Conservation (phyloP, 2,888 invertebrate genomes). For the Cynaeus angustus region DNA sequence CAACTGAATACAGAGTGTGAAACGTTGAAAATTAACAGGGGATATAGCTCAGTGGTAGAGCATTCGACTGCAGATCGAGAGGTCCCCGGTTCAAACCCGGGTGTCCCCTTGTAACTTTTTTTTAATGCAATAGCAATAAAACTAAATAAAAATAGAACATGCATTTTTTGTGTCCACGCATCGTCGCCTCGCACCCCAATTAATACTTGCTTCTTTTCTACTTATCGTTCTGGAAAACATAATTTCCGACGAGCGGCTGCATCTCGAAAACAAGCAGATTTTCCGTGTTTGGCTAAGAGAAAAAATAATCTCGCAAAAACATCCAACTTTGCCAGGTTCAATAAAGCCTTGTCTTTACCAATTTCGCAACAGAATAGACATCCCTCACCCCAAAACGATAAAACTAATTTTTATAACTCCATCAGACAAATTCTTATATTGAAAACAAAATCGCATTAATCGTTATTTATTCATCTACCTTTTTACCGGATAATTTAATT, state of each 20-base stretch:
- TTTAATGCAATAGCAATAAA: too few species aligned
- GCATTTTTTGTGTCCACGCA: too few species aligned
- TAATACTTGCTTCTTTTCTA: conserved; percentile 1
- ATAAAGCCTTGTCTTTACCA: conserved; percentile 29
- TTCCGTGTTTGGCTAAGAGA: conserved; percentile 19
- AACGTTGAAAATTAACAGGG: conserved; percentile 66
- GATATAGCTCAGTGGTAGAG: conserved; percentile 84
- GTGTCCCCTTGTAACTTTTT: conserved; percentile 75
- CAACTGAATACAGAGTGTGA: too few species aligned
- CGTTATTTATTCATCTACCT: too few species aligned
- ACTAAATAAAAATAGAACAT: too few species aligned
- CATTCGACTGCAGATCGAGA: conserved; percentile 85
- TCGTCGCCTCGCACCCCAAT: too few species aligned
- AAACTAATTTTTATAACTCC: neutral
- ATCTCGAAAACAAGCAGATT: conserved; percentile 13
- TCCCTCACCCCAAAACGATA: neutral
- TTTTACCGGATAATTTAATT: too few species aligned
- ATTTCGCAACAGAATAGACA: conserved; percentile 7
- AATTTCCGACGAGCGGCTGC: conserved; percentile 16
- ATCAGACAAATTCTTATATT: neutral
- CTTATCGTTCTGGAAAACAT: conserved; percentile 20
- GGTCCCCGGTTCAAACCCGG: conserved; percentile 85
- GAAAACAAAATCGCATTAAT: too few species aligned
- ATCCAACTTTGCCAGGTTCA: conserved; percentile 7
- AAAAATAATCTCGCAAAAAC: conserved; percentile 25